phyloP scores from a whole-genome alignment of 2,888 invertebrate species.

The Cabera pusaria region DNA sequence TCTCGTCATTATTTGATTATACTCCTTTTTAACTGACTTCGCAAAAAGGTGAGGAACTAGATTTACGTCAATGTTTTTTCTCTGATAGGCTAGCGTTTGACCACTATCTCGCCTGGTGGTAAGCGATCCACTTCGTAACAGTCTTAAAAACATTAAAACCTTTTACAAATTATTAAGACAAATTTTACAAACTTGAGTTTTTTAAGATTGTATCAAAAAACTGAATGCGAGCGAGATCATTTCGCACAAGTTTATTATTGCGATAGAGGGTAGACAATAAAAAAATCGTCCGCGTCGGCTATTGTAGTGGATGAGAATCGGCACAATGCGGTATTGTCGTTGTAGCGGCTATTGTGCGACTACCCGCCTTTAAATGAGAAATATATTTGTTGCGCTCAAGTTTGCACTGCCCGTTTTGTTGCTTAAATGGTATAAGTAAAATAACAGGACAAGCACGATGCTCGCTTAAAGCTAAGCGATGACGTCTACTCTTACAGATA shows the following conservation, averaged over 20 bases:
- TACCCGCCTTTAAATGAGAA: constrained; percentile 44
- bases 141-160: background rate
- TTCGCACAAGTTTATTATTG: constrained; percentile 13
- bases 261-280: constrained; percentile 15
- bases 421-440: too few species aligned
- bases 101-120: too few species aligned
- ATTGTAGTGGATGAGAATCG: constrained; percentile 15
- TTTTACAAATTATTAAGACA: background rate
- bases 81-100: too few species aligned
- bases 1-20: constrained; percentile 3
- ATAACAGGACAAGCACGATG: too few species aligned
- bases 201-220: constrained; percentile 6
- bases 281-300: constrained; percentile 12
- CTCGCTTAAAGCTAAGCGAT: too few species aligned
- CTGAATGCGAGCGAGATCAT: constrained; percentile 3
- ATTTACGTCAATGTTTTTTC: too few species aligned
- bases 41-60: too few species aligned
- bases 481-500: too few species aligned
- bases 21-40: too few species aligned
- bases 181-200: too few species aligned
- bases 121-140: background rate
- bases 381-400: constrained; percentile 36
- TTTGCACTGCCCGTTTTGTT: too few species aligned
- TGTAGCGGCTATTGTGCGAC: constrained; percentile 28
- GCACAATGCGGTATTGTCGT: constrained; percentile 31